Evolutionary conservation across 2,797 vertebrate genomes (phyloP), one percentile per base, ranked within the genome.

Genomic region (Catharus ustulatus): DNA sequence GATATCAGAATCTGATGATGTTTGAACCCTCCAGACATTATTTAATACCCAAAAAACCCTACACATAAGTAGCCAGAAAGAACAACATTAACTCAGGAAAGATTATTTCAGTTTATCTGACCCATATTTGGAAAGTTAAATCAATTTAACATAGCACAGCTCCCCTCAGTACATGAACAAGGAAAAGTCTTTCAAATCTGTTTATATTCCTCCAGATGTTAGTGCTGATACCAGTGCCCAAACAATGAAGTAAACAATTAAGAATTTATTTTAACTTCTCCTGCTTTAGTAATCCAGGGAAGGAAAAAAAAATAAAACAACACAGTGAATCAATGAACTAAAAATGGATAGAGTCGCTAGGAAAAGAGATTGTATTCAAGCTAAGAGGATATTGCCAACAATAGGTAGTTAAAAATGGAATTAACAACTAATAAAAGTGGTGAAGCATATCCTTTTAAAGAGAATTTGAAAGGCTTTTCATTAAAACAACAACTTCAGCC

Each of bases 201-300:
- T 96, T 94, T 96, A 89, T 48, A 82, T 92, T 96, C 86, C 89
- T 93, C 85, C 94, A 96, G 95, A 97, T 96, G 90, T 93, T 89
- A 52, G 49, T 89, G 96, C 91, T 95, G 95, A 96, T 96, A 94
- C 71, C 88, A 81, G 61, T 89, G 94, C 68, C 94, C 94, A 97
- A 97, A 98, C 96, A 97, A 97, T 97, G 96, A 96, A 95, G 71
- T 89, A 97, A 97, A 97, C 94, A 97, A 96, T 96, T 94, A 90
- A 80, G 69, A 95, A 64, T 59, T 95, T 96, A 96, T 93, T 94
- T 97, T 97, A 97, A 94, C 87, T 97, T 78, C 63, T 96, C 68
- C 73, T 96, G 82, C 66, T 89, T 91, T 95, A 89, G 95, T 97
- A 97, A 96, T 84, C 85, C 90, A 86, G 69, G 58, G 87, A 93